These are phyloP conservation scores for Alentia gelatinosa DNA, from an alignment of 2,888 invertebrate species.

Conservation along the genomic window DNA sequence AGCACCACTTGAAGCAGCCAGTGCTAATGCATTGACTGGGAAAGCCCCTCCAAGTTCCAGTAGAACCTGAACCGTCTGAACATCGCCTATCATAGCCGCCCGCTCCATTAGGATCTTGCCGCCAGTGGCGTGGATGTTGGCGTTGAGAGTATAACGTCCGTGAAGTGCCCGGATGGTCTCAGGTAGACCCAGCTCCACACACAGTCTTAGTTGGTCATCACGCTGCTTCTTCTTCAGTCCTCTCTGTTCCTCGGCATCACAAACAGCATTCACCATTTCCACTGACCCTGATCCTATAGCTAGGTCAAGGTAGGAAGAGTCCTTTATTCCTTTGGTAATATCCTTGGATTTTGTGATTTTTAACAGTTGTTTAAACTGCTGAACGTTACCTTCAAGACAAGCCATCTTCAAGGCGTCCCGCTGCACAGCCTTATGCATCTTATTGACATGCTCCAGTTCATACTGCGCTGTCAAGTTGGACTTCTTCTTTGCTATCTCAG, in stretches of 20 bases:
- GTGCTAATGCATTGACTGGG: neutral
- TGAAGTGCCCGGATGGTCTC: neutral
- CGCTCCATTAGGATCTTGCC: neutral
- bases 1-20: neutral
- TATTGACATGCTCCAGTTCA: neutral
- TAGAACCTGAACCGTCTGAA: neutral
- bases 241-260: neutral
- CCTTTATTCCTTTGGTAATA: neutral
- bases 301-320: neutral
- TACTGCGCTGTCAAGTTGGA: neutral
- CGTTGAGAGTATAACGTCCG: neutral
- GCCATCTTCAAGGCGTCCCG: neutral
- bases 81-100: neutral
- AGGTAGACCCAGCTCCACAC: neutral
- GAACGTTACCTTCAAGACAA: neutral
- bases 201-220: neutral
- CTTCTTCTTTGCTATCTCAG: neutral
- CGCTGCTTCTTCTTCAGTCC: neutral
- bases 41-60: neutral
- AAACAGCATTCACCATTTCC: neutral
- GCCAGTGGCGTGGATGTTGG: neutral
- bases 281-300: neutral
- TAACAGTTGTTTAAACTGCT: neutral
- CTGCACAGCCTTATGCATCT: neutral
- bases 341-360: neutral